Base-by-base conservation (phyloP, 1,140 invertebrate genomes). In the Melanaphis sacchari region DNA sequence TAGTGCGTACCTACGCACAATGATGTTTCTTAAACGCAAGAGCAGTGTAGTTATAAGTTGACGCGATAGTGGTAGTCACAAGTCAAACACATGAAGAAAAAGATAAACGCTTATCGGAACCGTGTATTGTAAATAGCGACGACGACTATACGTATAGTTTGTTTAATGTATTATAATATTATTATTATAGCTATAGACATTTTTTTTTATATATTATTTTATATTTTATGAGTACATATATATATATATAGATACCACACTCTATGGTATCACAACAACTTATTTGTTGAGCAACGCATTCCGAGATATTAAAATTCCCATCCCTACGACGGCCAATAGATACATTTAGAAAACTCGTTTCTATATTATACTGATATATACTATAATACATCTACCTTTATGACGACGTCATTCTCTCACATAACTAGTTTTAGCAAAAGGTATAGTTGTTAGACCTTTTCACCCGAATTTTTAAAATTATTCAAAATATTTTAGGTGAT, bases 41-140 rank as follows among this genome's bases (percentile, higher is more conserved):
- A 18, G 59, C 11, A 76, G 59, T 76, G 36, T 38, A 82, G 76
- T 81, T 84, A n/a, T n/a, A n/a, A 41, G 40, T 40, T 18, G n/a
- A 49, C 15, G 43, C 43, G 85, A 88, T 88, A 89, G n/a, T 49
- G n/a, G 1, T 22, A 90, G 89, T n/a, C 89, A 90, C n/a, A 88
- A 90, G 89, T 66, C 89, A 90, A 90, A 90, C 54, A 90, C 49
- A n/a, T 21, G 38, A 6, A 18, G 21, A 22, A n/a, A 88, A 46
- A 49, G 87, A 88, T 88, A 90, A 90, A 90, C 49, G 22, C 49
- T 90, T 90, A 90, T 90, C 88, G 88, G 49, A 40, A 90, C 24
- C n/a, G 15, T 18, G 89, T 66, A 66, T n/a, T 41, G 54, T 90
- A 90, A 90, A 59, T 52, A 66, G 59, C 52, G 52, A 41, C 38